Evolutionary conservation across 2,113 vertebrate species (phyloP).

Genomic region (Climacteris rufus): DNA sequence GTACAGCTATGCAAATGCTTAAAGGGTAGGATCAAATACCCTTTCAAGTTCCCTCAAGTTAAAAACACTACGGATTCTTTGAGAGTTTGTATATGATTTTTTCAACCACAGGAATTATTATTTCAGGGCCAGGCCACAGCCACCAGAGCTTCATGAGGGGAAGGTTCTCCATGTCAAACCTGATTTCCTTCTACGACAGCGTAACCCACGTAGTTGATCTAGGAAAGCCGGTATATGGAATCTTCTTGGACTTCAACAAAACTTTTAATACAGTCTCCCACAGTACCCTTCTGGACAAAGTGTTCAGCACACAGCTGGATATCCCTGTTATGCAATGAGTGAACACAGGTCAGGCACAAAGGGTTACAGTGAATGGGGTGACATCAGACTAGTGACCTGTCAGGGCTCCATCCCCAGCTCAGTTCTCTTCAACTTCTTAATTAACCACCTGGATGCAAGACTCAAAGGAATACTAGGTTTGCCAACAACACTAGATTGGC

Average conservation of each 20-base stretch:
- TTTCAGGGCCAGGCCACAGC: background rate
- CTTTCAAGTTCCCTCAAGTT: background rate
- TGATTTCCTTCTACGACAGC: background rate
- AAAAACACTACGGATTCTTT: background rate
- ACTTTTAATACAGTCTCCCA: background rate
- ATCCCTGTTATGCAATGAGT: rapidly evolving
- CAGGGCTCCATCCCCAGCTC: background rate
- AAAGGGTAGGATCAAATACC: background rate
- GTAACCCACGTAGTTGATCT: background rate
- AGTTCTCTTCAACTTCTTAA: background rate
- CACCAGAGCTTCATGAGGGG: background rate
- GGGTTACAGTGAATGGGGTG: background rate
- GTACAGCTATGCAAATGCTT: background rate
- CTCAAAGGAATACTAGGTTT: background rate
- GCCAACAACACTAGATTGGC: no score
- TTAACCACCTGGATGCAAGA: background rate
- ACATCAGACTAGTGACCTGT: background rate
- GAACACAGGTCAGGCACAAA: rapidly evolving
- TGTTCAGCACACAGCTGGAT: background rate
- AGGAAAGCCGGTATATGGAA: background rate
- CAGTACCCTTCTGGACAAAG: background rate
- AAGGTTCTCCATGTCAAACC: background rate
- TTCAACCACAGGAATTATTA: background rate
- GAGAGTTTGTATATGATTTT: background rate
- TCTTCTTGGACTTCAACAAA: background rate